Percentiles rank a stretch among this genome's conserved stretches.
phyloP scores from a whole-genome alignment of 2,888 invertebrate species.

The Mythimna albipuncta region DNA sequence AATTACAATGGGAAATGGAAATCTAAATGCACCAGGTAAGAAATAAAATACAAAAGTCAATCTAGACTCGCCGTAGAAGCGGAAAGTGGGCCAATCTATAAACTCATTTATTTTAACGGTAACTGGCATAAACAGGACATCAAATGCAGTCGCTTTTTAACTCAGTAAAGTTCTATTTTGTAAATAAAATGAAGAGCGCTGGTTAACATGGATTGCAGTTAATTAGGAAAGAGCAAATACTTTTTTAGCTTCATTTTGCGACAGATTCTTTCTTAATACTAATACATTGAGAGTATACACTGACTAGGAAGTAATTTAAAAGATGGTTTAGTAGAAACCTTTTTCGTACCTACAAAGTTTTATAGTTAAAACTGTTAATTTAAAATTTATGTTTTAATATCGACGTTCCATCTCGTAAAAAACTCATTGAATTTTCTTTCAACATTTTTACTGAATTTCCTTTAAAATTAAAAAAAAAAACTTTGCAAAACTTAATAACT shows the following conservation, averaged over 20 bases:
- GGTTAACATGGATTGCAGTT: slow-evolving; percentile 13
- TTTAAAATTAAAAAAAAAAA: neutral
- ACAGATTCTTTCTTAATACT: neutral
- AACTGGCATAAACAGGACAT: slow-evolving; percentile 73
- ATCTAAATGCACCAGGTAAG: slow-evolving; percentile 78
- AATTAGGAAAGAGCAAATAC: slow-evolving; percentile 33
- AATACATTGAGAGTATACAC: neutral
- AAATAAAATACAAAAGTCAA: slow-evolving; percentile 78
- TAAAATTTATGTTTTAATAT: neutral
- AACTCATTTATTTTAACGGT: slow-evolving; percentile 80
- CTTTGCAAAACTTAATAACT: slow-evolving; percentile 9
- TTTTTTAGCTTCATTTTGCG: neutral
- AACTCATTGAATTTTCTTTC: neutral
- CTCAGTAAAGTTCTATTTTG: slow-evolving; percentile 33
- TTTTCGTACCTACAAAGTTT: too few species aligned
- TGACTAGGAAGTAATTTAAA: neutral
- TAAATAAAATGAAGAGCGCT: slow-evolving; percentile 41
- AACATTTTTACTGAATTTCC: neutral
- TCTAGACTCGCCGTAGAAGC: slow-evolving; percentile 67
- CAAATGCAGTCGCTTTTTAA: slow-evolving; percentile 56
- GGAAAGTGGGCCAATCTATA: slow-evolving; percentile 78
- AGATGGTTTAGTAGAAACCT: neutral
- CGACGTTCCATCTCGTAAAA: neutral
- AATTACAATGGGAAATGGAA: slow-evolving; percentile 84
- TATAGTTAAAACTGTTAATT: neutral